These are phyloP conservation scores for Scylla paramamosain DNA, from an alignment of 1,140 invertebrate genomes.

Conservation along the genomic window DNA sequence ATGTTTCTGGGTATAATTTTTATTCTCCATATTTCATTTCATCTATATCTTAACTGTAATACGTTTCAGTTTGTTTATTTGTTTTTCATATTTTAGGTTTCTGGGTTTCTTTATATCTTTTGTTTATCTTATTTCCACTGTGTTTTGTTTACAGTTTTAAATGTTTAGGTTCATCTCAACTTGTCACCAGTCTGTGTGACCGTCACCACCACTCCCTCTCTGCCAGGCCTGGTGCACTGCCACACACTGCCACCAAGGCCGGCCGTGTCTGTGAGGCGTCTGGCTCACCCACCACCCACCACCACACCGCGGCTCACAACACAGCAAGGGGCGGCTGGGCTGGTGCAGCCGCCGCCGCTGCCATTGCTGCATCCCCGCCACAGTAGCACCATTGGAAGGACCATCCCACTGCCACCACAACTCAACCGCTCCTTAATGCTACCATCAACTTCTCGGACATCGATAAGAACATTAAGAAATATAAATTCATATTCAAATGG, in stretches of 20 bases:
- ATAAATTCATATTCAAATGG: conserved; percentile 73
- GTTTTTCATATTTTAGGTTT: too few relatives aligned
- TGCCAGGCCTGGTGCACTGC: too few relatives aligned
- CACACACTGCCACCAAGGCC: too few relatives aligned
- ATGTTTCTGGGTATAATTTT: too few relatives aligned
- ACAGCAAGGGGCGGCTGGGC: not conserved
- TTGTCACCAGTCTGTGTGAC: too few relatives aligned
- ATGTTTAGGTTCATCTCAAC: too few relatives aligned
- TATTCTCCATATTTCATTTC: too few relatives aligned
- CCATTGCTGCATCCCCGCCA: not conserved
- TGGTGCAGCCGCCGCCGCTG: not conserved
- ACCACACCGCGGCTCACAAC: not conserved
- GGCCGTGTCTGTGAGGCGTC: not conserved
- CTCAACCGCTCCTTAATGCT: conserved; percentile 48
- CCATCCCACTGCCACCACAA: conserved; percentile 64
- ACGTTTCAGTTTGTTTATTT: too few relatives aligned
- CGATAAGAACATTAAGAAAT: conserved; percentile 74
- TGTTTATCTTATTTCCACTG: too few relatives aligned
- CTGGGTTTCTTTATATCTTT: too few relatives aligned
- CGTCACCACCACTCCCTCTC: not conserved
- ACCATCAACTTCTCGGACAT: conserved; percentile 65
- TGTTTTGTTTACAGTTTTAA: too few relatives aligned
- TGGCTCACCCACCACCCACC: not conserved
- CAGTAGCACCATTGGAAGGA: conserved; percentile 73
- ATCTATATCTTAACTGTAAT: too few relatives aligned